Conservation (phyloP, 2,113 vertebrate genomes). For the Sitta europaea region DNA sequence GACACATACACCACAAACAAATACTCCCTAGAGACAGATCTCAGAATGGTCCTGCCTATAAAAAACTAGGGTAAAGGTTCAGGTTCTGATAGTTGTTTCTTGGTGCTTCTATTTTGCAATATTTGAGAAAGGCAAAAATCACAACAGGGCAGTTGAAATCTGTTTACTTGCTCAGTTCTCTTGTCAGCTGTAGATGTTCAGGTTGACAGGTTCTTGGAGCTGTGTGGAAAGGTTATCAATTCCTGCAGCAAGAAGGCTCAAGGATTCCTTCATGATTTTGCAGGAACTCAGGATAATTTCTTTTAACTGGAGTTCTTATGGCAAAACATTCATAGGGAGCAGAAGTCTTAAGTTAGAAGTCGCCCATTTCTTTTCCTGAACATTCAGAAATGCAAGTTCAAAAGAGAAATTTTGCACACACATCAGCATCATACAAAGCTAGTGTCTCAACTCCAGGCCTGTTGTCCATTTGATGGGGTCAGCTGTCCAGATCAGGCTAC, state of each 20-base stretch:
- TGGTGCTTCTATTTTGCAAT: not conserved
- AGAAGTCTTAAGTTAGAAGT: not conserved
- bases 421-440: not conserved
- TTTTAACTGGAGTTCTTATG: not conserved
- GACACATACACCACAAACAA: not conserved
- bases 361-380: rapidly evolving
- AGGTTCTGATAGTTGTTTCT: not conserved
- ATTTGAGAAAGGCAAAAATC: not conserved
- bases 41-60: not conserved
- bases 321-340: not conserved
- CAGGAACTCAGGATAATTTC: not conserved
- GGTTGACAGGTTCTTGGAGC: not conserved
- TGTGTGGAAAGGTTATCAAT: not conserved
- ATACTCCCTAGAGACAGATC: not conserved
- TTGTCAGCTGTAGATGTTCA: not conserved
- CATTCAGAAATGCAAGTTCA: not conserved
- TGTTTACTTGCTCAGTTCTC: not conserved
- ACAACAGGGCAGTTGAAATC: not conserved
- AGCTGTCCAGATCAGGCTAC: not conserved
- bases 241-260: not conserved
- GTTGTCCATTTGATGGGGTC: not conserved
- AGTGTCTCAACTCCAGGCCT: not conserved
- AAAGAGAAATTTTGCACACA: not conserved
- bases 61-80: not conserved
- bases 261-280: not conserved